These are phyloP conservation scores for Manacus vitellinus DNA, from an alignment of 2,113 vertebrate genomes.

Conservation along the genomic window DNA sequence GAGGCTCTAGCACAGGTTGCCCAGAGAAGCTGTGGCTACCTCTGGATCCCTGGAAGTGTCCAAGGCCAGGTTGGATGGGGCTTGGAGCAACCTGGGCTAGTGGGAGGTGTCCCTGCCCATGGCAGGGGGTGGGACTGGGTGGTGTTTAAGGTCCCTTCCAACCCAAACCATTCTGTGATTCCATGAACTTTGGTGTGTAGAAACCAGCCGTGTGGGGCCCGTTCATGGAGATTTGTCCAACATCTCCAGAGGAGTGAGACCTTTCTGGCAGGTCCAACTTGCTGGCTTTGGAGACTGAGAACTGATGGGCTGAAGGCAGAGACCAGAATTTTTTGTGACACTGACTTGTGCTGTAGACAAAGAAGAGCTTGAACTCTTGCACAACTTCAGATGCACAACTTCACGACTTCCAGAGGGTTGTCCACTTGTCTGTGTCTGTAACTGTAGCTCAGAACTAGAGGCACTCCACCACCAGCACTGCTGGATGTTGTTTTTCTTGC, in stretches of 20 bases:
- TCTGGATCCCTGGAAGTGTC: not conserved
- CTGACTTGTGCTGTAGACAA: not conserved
- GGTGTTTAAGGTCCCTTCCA: accelerated
- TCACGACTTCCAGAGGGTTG: not conserved
- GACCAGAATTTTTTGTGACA: not conserved
- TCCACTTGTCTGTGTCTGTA: not conserved
- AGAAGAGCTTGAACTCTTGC: not conserved
- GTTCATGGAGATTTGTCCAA: not conserved
- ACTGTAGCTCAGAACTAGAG: not conserved
- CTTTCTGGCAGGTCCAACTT: not conserved
- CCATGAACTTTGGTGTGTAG: accelerated
- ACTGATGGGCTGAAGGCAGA: not conserved
- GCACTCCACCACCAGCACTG: not conserved
- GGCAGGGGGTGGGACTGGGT: not conserved
- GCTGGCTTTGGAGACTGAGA: not conserved
- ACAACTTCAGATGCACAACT: not conserved
- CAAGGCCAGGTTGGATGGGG: not conserved
- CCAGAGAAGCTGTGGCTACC: not conserved
- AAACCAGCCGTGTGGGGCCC: not conserved
- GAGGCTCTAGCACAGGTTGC: not conserved
- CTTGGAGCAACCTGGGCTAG: not conserved
- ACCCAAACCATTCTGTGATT: not conserved
- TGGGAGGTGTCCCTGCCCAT: not conserved
- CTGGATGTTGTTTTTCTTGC: not conserved
- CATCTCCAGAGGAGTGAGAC: not conserved